Evolutionary conservation across 2,113 vertebrate genomes (phyloP).

Genomic region (Apodemus sylvaticus): DNA sequence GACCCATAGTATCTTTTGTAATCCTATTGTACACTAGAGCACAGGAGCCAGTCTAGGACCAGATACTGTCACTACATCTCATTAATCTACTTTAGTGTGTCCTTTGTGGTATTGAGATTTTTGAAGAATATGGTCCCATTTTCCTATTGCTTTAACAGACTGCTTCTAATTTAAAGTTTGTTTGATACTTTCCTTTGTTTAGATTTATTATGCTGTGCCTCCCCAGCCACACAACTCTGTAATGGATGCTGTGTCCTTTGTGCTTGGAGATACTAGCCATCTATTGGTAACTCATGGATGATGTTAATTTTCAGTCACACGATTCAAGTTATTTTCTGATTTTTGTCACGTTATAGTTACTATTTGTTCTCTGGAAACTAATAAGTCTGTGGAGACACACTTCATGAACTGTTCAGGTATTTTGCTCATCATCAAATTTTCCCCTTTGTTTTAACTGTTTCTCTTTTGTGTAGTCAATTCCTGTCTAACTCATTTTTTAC

Average conservation of each 20-base stretch:
- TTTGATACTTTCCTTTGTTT: constrained; percentile 32
- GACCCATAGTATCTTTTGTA: not conserved
- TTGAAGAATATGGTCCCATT: not conserved
- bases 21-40: not conserved
- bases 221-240: not conserved
- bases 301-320: constrained; percentile 35
- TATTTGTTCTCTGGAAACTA: constrained; percentile 31
- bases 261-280: not conserved
- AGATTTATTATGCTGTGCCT: constrained; percentile 33
- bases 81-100: constrained; percentile 39
- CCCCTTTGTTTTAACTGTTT: constrained; percentile 25
- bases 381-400: constrained; percentile 23
- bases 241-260: constrained; percentile 11
- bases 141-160: constrained; percentile 35
- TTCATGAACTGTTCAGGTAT: constrained; percentile 3
- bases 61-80: not conserved
- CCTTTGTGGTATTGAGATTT: constrained; percentile 8
- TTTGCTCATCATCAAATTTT: constrained; percentile 5
- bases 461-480: not conserved
- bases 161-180: constrained; percentile 16
- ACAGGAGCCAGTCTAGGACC: not conserved
- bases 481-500: not conserved
- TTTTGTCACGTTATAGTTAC: constrained; percentile 5
- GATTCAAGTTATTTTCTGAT: constrained; percentile 36
- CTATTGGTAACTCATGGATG: not conserved